Evolutionary conservation across 1,140 invertebrate genomes (phyloP), one percentile per base, ranked within the genome.

Genomic region (Aporrectodea caliginosa): DNA sequence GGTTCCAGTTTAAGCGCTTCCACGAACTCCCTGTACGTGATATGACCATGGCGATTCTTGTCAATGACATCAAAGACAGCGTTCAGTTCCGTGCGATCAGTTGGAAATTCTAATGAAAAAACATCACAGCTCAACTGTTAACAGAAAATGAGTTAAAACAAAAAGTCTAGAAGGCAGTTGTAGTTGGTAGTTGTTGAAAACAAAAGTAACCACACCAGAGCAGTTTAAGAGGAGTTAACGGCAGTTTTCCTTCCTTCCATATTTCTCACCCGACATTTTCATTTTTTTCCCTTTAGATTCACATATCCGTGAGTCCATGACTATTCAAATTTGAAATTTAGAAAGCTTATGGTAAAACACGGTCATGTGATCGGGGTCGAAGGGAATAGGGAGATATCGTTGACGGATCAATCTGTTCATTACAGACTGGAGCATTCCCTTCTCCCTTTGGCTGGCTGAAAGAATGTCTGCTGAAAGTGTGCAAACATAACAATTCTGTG

Each of bases 1-100:
- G 95, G 95, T 84, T 97, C 96, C 6, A 96, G 95, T 85, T 96
- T 90, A 14, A 99, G 89, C 0, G 97, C 97, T 29, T 98, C 96
- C 80, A 99, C 97, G 88, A 99, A 99, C 88, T 99, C 96, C 88
- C 98, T 96, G 93, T 97, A 98, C 87, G 98, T 96, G 82, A 99
- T 98, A 82, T 95, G 90, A 72, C 96, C 96, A 87, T 94, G 92
- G 79, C 93, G 93, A 85, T 97, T 94, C 82, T 94, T 92, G 90
- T 99, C 97, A 87, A 99, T 99, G 82, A 98, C 92, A 89, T 99
- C 96, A 1, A 97, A 97, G 1, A 99, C 98, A 68, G 95, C 95
- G 85, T 95, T 95, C 94, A 99, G 97, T 90, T 99, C 98, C 85
- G 98, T 90, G 22, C 94, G 92, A 79, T 94, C 97, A 1, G 97